Evolutionary conservation across 1,140 invertebrate genomes (phyloP), one percentile per base, ranked within the genome.

Genomic region (Hylyphantes graminicola): DNA sequence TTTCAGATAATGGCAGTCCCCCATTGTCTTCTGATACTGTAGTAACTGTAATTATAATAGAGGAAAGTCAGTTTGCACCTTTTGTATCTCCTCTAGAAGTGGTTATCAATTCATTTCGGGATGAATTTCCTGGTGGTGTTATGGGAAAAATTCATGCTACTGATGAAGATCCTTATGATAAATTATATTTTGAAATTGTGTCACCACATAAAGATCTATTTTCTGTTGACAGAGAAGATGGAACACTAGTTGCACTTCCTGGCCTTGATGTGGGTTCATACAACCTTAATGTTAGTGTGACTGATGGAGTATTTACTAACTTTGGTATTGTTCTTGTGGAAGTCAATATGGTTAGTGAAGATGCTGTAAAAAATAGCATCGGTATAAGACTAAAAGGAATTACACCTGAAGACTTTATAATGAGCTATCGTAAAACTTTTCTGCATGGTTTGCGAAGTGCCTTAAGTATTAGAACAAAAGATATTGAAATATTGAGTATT

Each of bases 41-140:
- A 92, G 93, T 99, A 0, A 91, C 92, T 17, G 92, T 98, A 7
- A 93, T 94, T 85, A 91, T 98, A 0, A 95, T 97, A 80, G 97
- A 98, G 90, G 96, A 98, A 89, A 98, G 96, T 51, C 95, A 96
- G 86, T 97, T 96, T 91, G 95, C 96, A 0, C 98, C 98, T 0
- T 92, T 95, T 0, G 94, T 98, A 15, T 95, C 94, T 1, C 96
- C 97, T 0, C 90, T 98, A 0, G 94, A 96, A 76, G 92, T 99
- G 0, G 92, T 93, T 54, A 93, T 99, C 10, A 97, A 96, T 88
- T 96, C 97, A 0, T 91, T 94, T 87, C 53, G 76, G 54, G 97
- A 98, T 87, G 95, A 96, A 86, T 99, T 97, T 90, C 93, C 94
- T 0, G 96, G 97, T 0, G 97, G 97, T 0, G 90, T 94, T 19